These are phyloP conservation scores for Drosophila arizonae DNA, from an alignment of 1,140 invertebrate genomes.

Conservation along the genomic window DNA sequence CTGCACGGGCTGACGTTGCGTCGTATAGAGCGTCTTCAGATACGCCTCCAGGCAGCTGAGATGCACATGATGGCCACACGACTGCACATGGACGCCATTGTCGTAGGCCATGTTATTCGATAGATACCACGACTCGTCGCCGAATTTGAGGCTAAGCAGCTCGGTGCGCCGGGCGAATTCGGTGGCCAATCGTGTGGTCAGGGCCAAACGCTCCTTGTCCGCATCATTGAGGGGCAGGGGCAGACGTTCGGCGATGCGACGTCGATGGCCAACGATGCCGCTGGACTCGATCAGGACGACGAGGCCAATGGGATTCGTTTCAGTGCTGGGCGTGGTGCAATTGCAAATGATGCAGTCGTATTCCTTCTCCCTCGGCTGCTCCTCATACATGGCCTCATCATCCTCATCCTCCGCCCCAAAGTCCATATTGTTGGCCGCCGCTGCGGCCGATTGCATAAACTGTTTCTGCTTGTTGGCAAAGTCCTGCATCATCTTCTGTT, in stretches of 20 bases:
- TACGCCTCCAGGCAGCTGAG: constrained; percentile 96
- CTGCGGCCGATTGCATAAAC: constrained; percentile 93
- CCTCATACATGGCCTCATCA: constrained; percentile 86
- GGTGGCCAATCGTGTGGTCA: constrained; percentile 62
- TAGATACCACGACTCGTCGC: constrained; percentile 89
- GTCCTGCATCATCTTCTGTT: constrained; percentile 95
- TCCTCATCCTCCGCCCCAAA: constrained; percentile 83
- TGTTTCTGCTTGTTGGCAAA: constrained; percentile 95
- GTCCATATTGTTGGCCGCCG: constrained; percentile 87
- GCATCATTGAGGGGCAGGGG: constrained; percentile 66
- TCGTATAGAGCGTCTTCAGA: constrained; percentile 90
- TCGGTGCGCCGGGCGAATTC: constrained; percentile 75
- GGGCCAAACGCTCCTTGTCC: constrained; percentile 65
- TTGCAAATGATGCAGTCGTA: constrained; percentile 98
- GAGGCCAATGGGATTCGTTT: constrained; percentile 94
- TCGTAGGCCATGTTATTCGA: constrained; percentile 95
- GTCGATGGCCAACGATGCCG: constrained; percentile 82
- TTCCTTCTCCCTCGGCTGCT: constrained; percentile 87
- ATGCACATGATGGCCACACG: constrained; percentile 97
- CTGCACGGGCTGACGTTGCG: constrained; percentile 89
- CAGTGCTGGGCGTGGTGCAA: constrained; percentile 92
- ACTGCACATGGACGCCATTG: constrained; percentile 96
- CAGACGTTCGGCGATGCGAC: constrained; percentile 68
- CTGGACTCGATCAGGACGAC: constrained; percentile 89
- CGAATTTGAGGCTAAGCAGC: constrained; percentile 73